Conservation (phyloP, 2,113 vertebrate genomes). For the Tragulus kanchil region DNA sequence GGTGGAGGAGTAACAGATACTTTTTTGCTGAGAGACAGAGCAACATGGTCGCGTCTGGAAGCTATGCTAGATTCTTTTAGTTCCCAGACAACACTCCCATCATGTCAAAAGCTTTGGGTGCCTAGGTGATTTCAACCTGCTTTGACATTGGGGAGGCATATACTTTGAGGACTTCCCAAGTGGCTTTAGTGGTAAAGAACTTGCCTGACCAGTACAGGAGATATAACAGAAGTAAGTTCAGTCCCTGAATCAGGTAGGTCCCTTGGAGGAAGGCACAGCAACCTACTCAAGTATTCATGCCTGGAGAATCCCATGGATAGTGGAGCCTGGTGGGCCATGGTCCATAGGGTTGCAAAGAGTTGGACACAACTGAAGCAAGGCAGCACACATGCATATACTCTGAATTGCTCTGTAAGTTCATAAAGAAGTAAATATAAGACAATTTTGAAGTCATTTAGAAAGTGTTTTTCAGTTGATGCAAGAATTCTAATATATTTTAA, state of each 20-base stretch:
- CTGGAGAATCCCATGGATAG: too few species aligned
- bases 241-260: too few species aligned
- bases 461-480: background rate
- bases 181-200: too few species aligned
- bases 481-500: background rate
- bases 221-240: too few species aligned
- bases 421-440: background rate
- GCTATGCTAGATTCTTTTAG: background rate
- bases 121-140: background rate
- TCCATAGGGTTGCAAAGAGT: too few species aligned
- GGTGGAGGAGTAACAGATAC: background rate
- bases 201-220: too few species aligned
- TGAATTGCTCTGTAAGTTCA: background rate
- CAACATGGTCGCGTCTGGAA: background rate
- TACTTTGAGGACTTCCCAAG: background rate
- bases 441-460: conserved; percentile 9
- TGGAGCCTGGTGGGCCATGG: too few species aligned
- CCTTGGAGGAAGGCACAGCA: too few species aligned
- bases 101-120: background rate
- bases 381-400: background rate
- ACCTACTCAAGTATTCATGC: too few species aligned
- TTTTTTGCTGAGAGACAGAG: background rate
- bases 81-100: background rate
- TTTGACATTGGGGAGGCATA: background rate
- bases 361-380: too few species aligned